Evolutionary conservation across 2,113 vertebrate species (phyloP).

Genomic region (Polypterus senegalus): DNA sequence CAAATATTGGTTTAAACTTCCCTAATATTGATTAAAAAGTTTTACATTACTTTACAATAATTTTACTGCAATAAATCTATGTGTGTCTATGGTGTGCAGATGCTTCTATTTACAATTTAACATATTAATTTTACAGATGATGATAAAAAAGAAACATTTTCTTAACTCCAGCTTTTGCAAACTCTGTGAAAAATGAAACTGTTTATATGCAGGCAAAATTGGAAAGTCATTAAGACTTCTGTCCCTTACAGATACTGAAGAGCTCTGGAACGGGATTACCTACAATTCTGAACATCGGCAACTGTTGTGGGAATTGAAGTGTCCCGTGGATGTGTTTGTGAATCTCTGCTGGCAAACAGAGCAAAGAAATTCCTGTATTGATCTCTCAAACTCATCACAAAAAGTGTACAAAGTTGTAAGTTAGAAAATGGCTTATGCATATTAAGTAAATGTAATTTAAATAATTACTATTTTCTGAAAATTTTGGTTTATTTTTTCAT

Average conservation of each 20-base stretch:
- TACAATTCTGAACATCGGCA: slow-evolving; percentile 51
- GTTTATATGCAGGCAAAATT: no score
- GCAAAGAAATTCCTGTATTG: slow-evolving; percentile 33
- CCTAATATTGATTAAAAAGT: no score
- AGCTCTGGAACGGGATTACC: slow-evolving; percentile 58
- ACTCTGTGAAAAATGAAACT: no score
- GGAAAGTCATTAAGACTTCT: neutral
- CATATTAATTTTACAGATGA: no score
- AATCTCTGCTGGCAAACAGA: slow-evolving; percentile 47
- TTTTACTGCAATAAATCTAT: no score
- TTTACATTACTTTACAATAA: no score
- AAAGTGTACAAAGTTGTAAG: slow-evolving; percentile 48
- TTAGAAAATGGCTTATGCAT: slow-evolving; percentile 3
- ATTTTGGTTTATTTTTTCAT: neutral
- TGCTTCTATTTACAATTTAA: no score
- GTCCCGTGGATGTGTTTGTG: slow-evolving; percentile 43
- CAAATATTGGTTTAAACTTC: no score
- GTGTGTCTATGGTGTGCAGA: no score
- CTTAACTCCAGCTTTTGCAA: no score
- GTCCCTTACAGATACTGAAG: slow-evolving; percentile 43
- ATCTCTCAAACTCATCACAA: slow-evolving; percentile 45
- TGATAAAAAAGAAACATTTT: no score
- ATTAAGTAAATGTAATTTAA: neutral
- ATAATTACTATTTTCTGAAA: neutral
- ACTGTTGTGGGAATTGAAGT: slow-evolving; percentile 59